phyloP scores from a whole-genome alignment of 2,888 invertebrate genomes.

The Caenorhabditis sp. region DNA sequence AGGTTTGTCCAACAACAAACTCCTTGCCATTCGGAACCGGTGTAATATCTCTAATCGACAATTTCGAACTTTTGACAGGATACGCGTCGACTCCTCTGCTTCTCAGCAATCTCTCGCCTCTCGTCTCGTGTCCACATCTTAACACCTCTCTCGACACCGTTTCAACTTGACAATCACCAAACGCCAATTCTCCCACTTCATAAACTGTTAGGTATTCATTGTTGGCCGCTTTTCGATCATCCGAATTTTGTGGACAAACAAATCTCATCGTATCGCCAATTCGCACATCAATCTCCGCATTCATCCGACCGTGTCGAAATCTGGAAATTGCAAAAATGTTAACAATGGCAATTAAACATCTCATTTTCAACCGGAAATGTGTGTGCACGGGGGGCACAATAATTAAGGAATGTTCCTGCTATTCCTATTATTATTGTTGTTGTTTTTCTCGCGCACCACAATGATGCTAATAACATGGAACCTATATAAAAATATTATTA shows the following conservation, averaged over 20 bases:
- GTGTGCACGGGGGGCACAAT: too few relatives aligned
- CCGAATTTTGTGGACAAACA: slow-evolving; percentile 30
- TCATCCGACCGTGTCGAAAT: slow-evolving; percentile 13
- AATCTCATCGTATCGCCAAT: slow-evolving; percentile 38
- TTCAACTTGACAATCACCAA: slow-evolving; percentile 23
- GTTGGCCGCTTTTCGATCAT: background rate
- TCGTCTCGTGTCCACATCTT: slow-evolving; percentile 19
- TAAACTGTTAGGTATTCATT: slow-evolving; percentile 33
- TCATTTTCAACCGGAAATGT: too few relatives aligned
- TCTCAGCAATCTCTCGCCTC: slow-evolving; percentile 9
- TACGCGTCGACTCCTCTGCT: background rate
- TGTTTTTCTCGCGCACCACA: too few relatives aligned
- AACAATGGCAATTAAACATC: background rate
- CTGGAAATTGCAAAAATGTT: slow-evolving; percentile 15
- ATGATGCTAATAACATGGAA: too few relatives aligned
- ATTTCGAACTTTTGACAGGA: slow-evolving; percentile 12
- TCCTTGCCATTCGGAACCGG: slow-evolving; percentile 41
- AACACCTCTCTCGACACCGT: slow-evolving; percentile 22
- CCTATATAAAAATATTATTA: too few relatives aligned
- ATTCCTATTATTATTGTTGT: too few relatives aligned
- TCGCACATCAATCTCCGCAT: slow-evolving; percentile 31
- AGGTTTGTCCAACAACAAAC: slow-evolving; percentile 28
- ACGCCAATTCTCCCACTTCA: slow-evolving; percentile 35
- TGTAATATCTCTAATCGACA: slow-evolving; percentile 28
- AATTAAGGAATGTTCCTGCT: too few relatives aligned